A percentile compares a stretch with the other conserved stretches of the same genome.
These are phyloP conservation scores for Leptinotarsa rubiginosa DNA, from an alignment of 2,888 invertebrate species.

Conservation along the genomic window DNA sequence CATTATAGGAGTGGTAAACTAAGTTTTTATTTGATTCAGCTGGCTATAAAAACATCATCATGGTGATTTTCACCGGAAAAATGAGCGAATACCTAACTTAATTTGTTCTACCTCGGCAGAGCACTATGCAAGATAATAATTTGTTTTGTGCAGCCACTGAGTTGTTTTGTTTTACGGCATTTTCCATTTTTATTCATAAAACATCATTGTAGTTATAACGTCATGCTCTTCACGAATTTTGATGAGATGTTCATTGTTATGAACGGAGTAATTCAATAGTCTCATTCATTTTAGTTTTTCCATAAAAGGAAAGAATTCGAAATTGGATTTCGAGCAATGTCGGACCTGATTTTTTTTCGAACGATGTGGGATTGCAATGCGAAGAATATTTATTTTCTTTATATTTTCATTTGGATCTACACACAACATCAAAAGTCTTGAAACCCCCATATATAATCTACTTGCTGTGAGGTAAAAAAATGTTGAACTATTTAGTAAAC, in stretches of 20 bases:
- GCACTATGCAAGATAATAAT: conserved; percentile 15
- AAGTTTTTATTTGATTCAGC: conserved; percentile 10
- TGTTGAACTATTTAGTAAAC: neutral
- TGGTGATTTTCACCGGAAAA: conserved; percentile 18
- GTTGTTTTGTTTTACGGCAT: neutral
- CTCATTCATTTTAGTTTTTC: neutral
- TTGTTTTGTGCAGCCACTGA: conserved; percentile 3
- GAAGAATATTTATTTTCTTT: neutral
- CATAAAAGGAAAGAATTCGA: too few relatives aligned
- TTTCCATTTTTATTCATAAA: neutral
- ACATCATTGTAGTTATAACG: neutral
- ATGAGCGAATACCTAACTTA: conserved; percentile 17
- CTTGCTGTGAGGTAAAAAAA: too few relatives aligned
- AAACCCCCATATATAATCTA: too few relatives aligned
- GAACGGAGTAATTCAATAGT: neutral
- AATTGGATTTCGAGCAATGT: too few relatives aligned
- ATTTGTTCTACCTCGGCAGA: conserved; percentile 12
- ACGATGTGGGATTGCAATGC: neutral
- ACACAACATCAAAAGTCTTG: too few relatives aligned
- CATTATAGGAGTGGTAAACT: conserved; percentile 3
- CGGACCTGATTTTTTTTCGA: too few relatives aligned
- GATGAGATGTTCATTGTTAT: neutral
- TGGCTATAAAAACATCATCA: conserved; percentile 15
- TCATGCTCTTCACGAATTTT: neutral
- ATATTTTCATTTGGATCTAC: neutral